Conservation (phyloP, 2,888 invertebrate species). For the Tachina lurida region DNA sequence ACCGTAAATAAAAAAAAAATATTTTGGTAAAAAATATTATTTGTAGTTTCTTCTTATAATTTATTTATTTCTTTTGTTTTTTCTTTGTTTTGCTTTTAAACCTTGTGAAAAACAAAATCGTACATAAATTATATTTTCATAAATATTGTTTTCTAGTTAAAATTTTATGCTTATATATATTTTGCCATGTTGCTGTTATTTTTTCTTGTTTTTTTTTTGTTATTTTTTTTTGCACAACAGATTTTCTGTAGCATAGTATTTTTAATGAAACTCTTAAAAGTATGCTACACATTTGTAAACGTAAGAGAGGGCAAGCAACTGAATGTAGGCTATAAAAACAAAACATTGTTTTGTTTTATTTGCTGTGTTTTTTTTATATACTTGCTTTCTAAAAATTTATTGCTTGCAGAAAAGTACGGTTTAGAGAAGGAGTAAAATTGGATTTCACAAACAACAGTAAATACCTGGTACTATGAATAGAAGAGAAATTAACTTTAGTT, state of each 20-base stretch:
- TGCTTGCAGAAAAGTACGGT: not conserved
- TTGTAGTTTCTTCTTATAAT: not conserved
- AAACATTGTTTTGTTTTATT: slow-evolving; percentile 11
- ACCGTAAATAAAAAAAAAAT: not conserved
- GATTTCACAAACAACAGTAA: too few relatives aligned
- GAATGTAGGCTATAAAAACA: slow-evolving; percentile 47
- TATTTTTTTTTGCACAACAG: slow-evolving; percentile 3
- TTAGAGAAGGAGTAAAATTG: not conserved
- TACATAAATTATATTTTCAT: slow-evolving; percentile 48
- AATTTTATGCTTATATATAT: slow-evolving; percentile 31
- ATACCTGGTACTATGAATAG: too few relatives aligned
- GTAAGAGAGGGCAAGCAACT: slow-evolving; percentile 3
- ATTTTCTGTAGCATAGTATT: slow-evolving; percentile 33
- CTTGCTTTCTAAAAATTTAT: not conserved
- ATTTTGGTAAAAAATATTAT: not conserved
- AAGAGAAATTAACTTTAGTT: too few relatives aligned
- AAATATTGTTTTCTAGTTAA: slow-evolving; percentile 44
- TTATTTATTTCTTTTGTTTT: not conserved
- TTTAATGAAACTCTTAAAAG: slow-evolving; percentile 59
- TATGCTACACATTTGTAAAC: slow-evolving; percentile 47
- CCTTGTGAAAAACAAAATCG: slow-evolving; percentile 22
- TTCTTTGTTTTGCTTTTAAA: not conserved
- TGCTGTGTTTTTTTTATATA: not conserved
- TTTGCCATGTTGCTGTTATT: not conserved
- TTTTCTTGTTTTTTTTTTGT: not conserved